These are phyloP conservation scores for Ptycholaimellus sp. DNA, from an alignment of 2,888 invertebrate genomes.

Conservation along the genomic window DNA sequence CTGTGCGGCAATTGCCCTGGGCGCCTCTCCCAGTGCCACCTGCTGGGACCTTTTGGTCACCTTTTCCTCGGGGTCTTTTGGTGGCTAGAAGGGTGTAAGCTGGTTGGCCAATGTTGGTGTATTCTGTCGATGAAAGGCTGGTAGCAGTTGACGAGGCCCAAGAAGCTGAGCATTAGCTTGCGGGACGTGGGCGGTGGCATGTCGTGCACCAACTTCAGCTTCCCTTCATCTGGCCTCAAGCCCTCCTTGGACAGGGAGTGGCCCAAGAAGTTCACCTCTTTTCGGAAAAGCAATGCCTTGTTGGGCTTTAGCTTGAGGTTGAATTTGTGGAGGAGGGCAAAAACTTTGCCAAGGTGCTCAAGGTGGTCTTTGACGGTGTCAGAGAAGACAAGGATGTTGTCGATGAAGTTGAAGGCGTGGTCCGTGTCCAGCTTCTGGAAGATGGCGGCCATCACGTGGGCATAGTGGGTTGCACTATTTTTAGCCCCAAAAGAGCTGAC, in stretches of 20 bases:
- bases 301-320: slow-evolving; percentile 3
- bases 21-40: too few relatives aligned
- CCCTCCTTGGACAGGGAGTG: slow-evolving; percentile 4
- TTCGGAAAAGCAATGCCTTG: slow-evolving; percentile 6
- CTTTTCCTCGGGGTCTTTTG: too few relatives aligned
- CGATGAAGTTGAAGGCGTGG: not conserved
- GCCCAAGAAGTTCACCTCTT: slow-evolving; percentile 8
- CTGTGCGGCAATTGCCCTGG: too few relatives aligned
- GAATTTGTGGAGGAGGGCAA: not conserved
- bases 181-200: slow-evolving; percentile 6
- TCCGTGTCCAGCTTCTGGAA: too few relatives aligned
- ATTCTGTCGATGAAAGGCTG: slow-evolving; percentile 11
- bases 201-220: slow-evolving; percentile 5
- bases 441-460: too few relatives aligned
- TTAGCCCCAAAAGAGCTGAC: too few relatives aligned
- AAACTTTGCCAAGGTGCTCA: not conserved
- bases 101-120: slow-evolving; percentile 8
- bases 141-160: slow-evolving; percentile 12
- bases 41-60: too few relatives aligned
- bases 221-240: slow-evolving; percentile 4
- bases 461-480: too few relatives aligned
- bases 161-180: slow-evolving; percentile 8
- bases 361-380: slow-evolving; percentile 1
- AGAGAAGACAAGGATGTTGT: slow-evolving; percentile 2
- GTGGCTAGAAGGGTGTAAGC: too few relatives aligned